Evolutionary conservation across 2,113 vertebrate species (phyloP).

Genomic region (Nansenia antarctica): DNA sequence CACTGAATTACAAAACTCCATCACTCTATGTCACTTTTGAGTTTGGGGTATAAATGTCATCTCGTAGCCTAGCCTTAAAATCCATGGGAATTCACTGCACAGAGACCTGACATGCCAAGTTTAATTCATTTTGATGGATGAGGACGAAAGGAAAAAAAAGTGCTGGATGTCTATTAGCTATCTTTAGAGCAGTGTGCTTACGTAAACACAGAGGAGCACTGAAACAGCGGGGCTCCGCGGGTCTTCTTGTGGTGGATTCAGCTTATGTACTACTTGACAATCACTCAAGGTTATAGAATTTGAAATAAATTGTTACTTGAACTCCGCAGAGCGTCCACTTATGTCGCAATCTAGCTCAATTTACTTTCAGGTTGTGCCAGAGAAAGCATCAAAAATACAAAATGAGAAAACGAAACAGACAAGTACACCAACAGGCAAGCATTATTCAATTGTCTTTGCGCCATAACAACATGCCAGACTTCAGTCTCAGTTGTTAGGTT

Average conservation of each 20-base stretch:
- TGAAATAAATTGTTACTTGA: conserved; percentile 44
- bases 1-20: conserved; percentile 68
- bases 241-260: conserved; percentile 48
- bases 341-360: conserved; percentile 32
- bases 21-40: conserved; percentile 61
- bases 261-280: conserved; percentile 49
- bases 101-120: conserved; percentile 64
- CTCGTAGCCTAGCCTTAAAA: conserved; percentile 56
- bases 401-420: not conserved
- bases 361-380: conserved; percentile 15
- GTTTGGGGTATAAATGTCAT: conserved; percentile 39
- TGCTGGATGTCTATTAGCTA: conserved; percentile 67
- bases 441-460: not conserved
- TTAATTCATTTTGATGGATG: conserved; percentile 77
- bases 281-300: conserved; percentile 42
- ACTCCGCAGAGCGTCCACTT: conserved; percentile 48
- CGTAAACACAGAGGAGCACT: conserved; percentile 58
- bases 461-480: not conserved
- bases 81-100: conserved; percentile 64
- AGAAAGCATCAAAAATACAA: conserved; percentile 27
- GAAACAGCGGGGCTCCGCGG: conserved; percentile 49
- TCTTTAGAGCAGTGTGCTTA: conserved; percentile 65
- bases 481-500: not conserved
- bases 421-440: not conserved
- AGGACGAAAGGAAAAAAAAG: conserved; percentile 60